Evolutionary conservation across 2,797 vertebrate species (phyloP), one percentile per base, ranked within the genome.

Genomic region (Notolabrus celidotus): DNA sequence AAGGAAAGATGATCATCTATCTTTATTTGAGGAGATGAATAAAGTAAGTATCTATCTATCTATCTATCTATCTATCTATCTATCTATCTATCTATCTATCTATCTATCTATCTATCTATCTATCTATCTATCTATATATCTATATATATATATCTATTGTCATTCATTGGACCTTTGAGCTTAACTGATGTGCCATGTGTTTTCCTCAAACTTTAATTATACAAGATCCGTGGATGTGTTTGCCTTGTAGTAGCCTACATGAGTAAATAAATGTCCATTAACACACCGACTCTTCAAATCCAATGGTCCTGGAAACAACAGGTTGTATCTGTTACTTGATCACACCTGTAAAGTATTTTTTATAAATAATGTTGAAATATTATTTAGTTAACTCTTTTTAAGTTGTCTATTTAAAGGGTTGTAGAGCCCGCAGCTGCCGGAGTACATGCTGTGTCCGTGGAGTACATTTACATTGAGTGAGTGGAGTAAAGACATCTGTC

Each of bases 161-260:
- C 2, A 23, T 6, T 15, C 45, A 23, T 7, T 46, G 4, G 12
- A 14, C 20, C 14, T 12, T 4, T 14, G 15, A 23, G 22, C 20
- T 23, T 46, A 23, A 45, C 42, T 39, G 54, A 54, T 7, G 16
- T 42, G 22, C 57, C 59, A 50, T 57, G 38, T 34, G 20, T 58
- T 39, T 52, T 23, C 20, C 31, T 53, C 2, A 11, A 23, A 6
- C 22, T 14, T 10, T 47, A 23, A 23, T 47, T 23, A 23, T 12
- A 12, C 45, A 47, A 23, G 25, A 25, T 27, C 25, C 27, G 20
- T 12, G 47, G 43, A 46, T 12, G 12, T 14, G 45, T 23, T 23
- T 1, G 2, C 39, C 17, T 7, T 20, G n/a, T n/a, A n/a, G n/a
- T n/a, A n/a, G n/a, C n/a, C n/a, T n/a, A n/a, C n/a, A 49, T 16